These are phyloP conservation scores for Cyrtonyx montezumae DNA, from an alignment of 2,113 vertebrate genomes.

Conservation along the genomic window DNA sequence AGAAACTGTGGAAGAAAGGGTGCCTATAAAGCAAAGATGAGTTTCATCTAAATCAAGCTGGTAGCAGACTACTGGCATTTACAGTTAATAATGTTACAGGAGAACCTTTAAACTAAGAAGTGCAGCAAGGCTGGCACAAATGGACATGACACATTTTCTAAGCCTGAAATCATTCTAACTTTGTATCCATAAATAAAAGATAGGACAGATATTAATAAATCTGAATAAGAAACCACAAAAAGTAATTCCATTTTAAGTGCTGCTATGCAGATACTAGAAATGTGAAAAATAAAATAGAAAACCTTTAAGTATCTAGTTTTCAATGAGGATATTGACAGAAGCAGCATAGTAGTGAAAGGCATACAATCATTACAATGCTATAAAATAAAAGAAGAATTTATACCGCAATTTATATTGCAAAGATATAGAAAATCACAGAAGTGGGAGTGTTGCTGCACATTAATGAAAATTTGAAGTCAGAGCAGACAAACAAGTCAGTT, in stretches of 20 bases:
- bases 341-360: neutral
- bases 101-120: slow-evolving; percentile 9
- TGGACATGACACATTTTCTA: slow-evolving; percentile 11
- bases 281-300: neutral
- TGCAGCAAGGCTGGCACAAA: neutral
- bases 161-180: slow-evolving; percentile 45
- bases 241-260: slow-evolving; percentile 1
- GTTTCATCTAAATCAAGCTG: neutral
- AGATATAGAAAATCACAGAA: neutral
- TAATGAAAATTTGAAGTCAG: slow-evolving; percentile 17
- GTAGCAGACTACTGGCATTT: neutral
- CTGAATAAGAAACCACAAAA: slow-evolving; percentile 15
- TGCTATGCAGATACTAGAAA: neutral
- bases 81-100: slow-evolving; percentile 12
- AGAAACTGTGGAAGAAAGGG: neutral
- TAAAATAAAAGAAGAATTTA: slow-evolving; percentile 29
- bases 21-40: neutral
- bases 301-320: neutral
- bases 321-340: neutral
- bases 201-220: slow-evolving; percentile 34
- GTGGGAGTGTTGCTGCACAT: neutral
- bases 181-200: slow-evolving; percentile 62
- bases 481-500: neutral
- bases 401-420: neutral
- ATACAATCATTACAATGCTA: neutral